Base-by-base conservation (phyloP, 2,888 invertebrate genomes). In the Hydraecia micacea region DNA sequence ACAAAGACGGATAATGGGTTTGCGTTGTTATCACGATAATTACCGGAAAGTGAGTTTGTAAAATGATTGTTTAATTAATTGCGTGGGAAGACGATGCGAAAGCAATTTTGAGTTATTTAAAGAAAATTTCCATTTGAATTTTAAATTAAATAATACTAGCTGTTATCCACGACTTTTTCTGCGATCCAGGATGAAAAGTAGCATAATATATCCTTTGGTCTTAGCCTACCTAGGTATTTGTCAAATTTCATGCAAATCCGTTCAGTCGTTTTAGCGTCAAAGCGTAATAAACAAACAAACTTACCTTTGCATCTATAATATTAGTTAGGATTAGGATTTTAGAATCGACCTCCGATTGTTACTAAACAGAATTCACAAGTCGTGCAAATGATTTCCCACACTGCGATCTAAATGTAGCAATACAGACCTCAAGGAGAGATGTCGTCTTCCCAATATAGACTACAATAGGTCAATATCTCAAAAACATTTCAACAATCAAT, bases 11-110 rank as follows among this genome's bases (percentile, higher is more conserved):
- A 21, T 86, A 73, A 86, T 74, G 66, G 70, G 71, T 77, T 82
- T n/a, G 52, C 63, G 36, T 82, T 73, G 77, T 85, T 52, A 65
- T 58, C 52, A 0, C 32, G 60, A 78, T 62, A 83, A 77, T 63
- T 49, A 83, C 6, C 13, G n/a, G 67, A n/a, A 76, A 85, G 71
- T 62, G 69, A 70, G 46, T 74, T 62, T 62, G 42, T 55, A 15
- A 69, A 77, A 83, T 46, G 7, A 77, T 83, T 69, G 49, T 77
- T 58, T 60, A 52, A 69, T 83, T 68, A 68, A 63, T 82, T 82
- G 49, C 28, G 9, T 21, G 63, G 39, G 39, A 67, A 68, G 62
- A 68, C n/a, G 46, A 83, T 77, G 39, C 25, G 63, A 32, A 77
- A 68, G 39, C n/a, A 77, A 63, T 42, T 63, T 13, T 32, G 15